Conservation (phyloP, 2,888 invertebrate genomes). For the Abscondita cerata region DNA sequence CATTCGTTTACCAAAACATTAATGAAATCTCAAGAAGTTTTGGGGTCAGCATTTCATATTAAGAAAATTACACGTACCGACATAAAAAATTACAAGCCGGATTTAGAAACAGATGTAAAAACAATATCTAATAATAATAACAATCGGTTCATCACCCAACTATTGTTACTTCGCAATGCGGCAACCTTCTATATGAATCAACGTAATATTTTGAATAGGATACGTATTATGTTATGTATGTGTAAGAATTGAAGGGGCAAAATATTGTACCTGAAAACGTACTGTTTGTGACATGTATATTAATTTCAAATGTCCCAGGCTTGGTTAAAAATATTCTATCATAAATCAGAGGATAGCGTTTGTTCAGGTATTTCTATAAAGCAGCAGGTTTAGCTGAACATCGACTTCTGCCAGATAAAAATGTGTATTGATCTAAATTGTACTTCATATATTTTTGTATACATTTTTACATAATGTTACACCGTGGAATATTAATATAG, state of each 20-base stretch:
- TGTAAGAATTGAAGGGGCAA: conserved; percentile 24
- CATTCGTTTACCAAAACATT: background rate
- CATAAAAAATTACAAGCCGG: too few relatives aligned
- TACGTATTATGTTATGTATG: conserved; percentile 7
- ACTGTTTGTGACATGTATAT: conserved; percentile 41
- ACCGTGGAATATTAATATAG: too few relatives aligned
- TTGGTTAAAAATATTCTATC: conserved; percentile 54
- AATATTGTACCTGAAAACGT: conserved; percentile 35
- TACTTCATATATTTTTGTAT: too few relatives aligned
- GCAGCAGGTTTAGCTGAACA: conserved; percentile 47
- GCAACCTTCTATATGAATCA: background rate
- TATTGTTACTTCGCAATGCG: too few relatives aligned
- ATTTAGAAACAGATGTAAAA: too few relatives aligned
- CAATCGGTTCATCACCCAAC: too few relatives aligned
- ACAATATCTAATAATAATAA: too few relatives aligned
- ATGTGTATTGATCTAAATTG: conserved; percentile 14
- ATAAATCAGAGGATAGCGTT: conserved; percentile 54
- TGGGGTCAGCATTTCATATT: too few relatives aligned
- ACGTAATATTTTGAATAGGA: background rate
- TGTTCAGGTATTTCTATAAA: conserved; percentile 55
- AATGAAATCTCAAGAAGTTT: background rate
- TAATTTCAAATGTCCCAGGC: conserved; percentile 47
- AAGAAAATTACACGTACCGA: too few relatives aligned
- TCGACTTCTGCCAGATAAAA: conserved; percentile 27
- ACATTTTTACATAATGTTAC: too few relatives aligned